Evolutionary conservation across 2,888 invertebrate genomes (phyloP).

Genomic region (Dasypogon diadema): DNA sequence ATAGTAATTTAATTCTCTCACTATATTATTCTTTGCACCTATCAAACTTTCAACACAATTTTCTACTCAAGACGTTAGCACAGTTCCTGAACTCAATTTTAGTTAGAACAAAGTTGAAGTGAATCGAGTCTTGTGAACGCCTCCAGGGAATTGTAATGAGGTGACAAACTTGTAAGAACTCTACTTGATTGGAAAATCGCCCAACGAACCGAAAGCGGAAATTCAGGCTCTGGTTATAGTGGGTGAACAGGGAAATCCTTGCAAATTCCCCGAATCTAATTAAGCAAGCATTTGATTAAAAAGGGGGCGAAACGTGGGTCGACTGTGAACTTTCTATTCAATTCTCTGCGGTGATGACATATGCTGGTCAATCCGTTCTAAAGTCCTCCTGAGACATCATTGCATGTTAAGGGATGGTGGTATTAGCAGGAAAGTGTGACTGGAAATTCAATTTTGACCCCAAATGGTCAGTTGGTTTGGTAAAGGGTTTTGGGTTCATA

Average conservation of each 20-base stretch:
- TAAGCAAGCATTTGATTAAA: conserved; percentile 40
- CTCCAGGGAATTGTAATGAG: neutral
- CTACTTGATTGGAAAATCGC: conserved; percentile 48
- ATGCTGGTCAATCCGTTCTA: conserved; percentile 52
- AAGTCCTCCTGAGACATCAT: conserved; percentile 32
- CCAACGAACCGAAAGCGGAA: conserved; percentile 20
- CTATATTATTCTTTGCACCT: neutral
- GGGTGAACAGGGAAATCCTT: neutral
- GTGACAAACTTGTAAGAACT: conserved; percentile 20
- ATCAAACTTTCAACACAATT: conserved; percentile 15
- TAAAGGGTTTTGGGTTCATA: neutral
- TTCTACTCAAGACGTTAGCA: conserved; percentile 2
- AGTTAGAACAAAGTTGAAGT: conserved; percentile 23
- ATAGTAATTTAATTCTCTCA: conserved; percentile 31
- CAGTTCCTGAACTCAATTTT: conserved; percentile 34
- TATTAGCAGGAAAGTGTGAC: conserved; percentile 25
- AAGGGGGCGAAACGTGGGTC: neutral
- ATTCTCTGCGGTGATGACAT: conserved; percentile 13
- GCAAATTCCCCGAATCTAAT: conserved; percentile 11
- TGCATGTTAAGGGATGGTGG: neutral
- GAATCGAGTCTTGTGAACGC: neutral
- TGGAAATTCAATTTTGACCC: conserved; percentile 33
- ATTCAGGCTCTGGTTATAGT: neutral
- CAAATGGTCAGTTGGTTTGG: conserved; percentile 26
- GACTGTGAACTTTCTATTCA: conserved; percentile 20